Base-by-base conservation (phyloP, 2,888 invertebrate genomes). In the Acleris sparsana region DNA sequence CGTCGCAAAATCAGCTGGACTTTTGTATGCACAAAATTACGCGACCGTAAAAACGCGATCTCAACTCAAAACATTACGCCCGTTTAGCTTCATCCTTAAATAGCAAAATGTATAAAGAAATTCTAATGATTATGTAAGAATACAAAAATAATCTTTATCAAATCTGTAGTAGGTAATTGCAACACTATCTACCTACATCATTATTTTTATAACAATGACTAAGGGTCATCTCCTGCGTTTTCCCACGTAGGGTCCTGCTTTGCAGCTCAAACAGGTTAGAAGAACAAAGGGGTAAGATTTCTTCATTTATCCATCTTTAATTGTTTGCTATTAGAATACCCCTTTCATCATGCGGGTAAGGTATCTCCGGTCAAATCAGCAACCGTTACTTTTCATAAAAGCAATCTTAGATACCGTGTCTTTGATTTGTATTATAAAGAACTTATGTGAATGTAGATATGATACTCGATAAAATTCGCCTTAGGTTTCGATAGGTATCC, bases 361-460 rank as follows among this genome's bases (percentile, higher is more conserved):
- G 13, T 60, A 65, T 65, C 60, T 44, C 20, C 48, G 20, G 51
- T 17, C 49, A 46, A 51, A 60, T 65, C 65, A 51, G 49, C 22
- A 43, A 51, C 64, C 64, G 64, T 60, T 55, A 60, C 44, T 51
- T 56, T 25, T 20, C 53, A 16, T 46, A 53, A 57, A 43, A 53
- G 48, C 48, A 48, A 56, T 1, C 7, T 57, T 29, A 18, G 48
- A 22, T 20, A 49, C 59, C 22, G 46, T 39, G 13, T 43, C 22
- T 46, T 46, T 46, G 0, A n/a, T 44, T 56, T 58, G 59, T 49
- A 59, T 48, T 43, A 48, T 53, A 59, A 64, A 18, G 25, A 46
- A 44, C 49, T 64, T 53, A 64, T 59, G 53, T 53, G 59, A 53
- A 63, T 48, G 22, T 48, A 53, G 33, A 59, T 57, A 64, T 55